Conservation (phyloP, 2,797 vertebrate genomes). For the Botia kubotai region DNA sequence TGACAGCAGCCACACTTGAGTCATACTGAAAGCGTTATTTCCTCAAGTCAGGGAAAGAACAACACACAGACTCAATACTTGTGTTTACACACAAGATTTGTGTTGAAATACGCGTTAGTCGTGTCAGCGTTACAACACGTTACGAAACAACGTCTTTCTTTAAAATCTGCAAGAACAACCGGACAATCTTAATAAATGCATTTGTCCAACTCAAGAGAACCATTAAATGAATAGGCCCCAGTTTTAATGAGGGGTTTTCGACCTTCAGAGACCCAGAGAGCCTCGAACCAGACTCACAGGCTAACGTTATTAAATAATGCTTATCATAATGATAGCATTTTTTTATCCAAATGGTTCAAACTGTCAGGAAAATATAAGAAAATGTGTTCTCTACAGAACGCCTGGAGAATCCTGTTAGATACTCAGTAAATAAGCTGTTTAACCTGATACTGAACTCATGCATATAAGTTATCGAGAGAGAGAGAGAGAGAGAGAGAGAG, state of each 20-base stretch:
- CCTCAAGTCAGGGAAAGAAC: neutral
- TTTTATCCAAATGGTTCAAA: neutral
- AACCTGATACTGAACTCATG: conserved; percentile 6
- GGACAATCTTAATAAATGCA: neutral
- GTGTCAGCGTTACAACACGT: neutral
- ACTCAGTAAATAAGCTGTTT: conserved; percentile 12
- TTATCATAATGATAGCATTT: neutral
- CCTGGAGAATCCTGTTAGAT: neutral
- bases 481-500: conserved; percentile 12
- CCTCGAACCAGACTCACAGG: neutral
- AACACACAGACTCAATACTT: too few relatives aligned
- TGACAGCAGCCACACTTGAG: neutral
- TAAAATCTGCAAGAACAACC: neutral
- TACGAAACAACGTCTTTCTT: neutral
- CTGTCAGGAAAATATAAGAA: neutral
- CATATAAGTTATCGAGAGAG: conserved; percentile 17
- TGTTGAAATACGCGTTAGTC: neutral
- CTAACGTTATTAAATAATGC: neutral
- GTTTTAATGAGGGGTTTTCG: too few relatives aligned
- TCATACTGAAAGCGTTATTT: neutral
- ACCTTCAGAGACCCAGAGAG: neutral
- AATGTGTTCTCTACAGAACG: neutral
- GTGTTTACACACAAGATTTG: neutral
- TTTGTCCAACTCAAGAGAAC: neutral
- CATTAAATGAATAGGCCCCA: too few relatives aligned